These are phyloP conservation scores for Syncerus caffer DNA, from an alignment of 2,797 vertebrate genomes.

Conservation along the genomic window DNA sequence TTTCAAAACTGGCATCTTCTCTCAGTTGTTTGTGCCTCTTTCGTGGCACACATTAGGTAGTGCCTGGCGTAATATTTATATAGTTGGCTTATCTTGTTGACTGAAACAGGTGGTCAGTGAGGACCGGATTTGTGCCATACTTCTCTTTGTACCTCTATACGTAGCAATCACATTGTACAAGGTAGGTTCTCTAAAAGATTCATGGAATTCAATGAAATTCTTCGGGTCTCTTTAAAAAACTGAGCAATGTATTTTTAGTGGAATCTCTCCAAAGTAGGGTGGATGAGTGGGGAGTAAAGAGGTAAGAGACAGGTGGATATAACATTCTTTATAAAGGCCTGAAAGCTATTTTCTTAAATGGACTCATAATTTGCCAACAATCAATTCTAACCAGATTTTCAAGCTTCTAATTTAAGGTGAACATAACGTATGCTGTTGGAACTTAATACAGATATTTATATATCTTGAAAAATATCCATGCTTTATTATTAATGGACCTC, in stretches of 20 bases:
- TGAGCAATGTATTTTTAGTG: background rate
- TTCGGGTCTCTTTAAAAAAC: background rate
- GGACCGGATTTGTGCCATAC: background rate
- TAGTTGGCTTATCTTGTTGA: background rate
- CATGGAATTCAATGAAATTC: background rate
- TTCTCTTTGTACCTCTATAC: background rate
- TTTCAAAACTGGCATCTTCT: background rate
- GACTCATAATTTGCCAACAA: constrained; percentile 28
- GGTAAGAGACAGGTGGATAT: background rate
- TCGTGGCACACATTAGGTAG: background rate
- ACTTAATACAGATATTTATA: background rate
- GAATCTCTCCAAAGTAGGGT: background rate
- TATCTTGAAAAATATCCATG: background rate
- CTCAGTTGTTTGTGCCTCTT: background rate
- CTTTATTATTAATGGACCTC: background rate
- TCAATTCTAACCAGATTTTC: constrained; percentile 55
- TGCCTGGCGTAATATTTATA: background rate
- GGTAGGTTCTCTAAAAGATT: background rate
- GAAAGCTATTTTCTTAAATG: background rate
- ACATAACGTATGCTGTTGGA: background rate
- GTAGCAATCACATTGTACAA: background rate
- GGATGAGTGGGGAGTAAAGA: background rate
- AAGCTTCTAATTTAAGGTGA: background rate
- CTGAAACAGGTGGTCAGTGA: background rate
- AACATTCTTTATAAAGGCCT: background rate